These are phyloP conservation scores for Zophobas atratus DNA, from an alignment of 1,140 invertebrate species.

Conservation along the genomic window DNA sequence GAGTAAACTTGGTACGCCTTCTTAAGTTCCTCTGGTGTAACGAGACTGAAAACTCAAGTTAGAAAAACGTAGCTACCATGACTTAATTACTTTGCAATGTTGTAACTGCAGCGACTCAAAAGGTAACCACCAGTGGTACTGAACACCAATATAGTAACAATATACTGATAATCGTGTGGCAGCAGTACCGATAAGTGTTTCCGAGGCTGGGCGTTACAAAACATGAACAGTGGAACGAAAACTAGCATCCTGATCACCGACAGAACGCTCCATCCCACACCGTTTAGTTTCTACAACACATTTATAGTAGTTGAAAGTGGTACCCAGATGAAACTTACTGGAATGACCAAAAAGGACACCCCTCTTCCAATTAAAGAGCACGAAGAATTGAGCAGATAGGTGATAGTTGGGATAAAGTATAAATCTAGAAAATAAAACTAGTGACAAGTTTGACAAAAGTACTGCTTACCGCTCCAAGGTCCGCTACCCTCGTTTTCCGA, in stretches of 20 bases:
- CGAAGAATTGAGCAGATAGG: conserved; percentile 90
- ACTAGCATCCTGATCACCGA: conserved; percentile 71
- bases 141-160: conserved; percentile 84
- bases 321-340: conserved; percentile 70
- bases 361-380: conserved; percentile 88
- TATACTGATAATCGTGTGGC: conserved; percentile 84
- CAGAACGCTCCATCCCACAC: conserved; percentile 16
- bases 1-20: too few species aligned
- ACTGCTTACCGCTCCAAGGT: conserved; percentile 80
- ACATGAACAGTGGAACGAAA: conserved; percentile 87
- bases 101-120: conserved; percentile 86
- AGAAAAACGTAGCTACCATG: background rate
- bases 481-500: conserved; percentile 77
- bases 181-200: conserved; percentile 84
- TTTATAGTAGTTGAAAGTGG: conserved; percentile 43
- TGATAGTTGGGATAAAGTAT: conserved; percentile 90
- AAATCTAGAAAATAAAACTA: conserved; percentile 75
- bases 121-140: conserved; percentile 91
- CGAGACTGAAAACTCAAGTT: too few species aligned
- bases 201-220: conserved; percentile 89
- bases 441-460: conserved; percentile 14
- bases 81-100: conserved; percentile 81
- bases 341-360: conserved; percentile 78
- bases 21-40: too few species aligned
- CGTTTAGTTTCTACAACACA: conserved; percentile 47